A percentile compares a stretch with the other conserved stretches of the same genome.
Evolutionary conservation across 2,113 vertebrate species (phyloP).

Genomic region (Myocastor coypus): DNA sequence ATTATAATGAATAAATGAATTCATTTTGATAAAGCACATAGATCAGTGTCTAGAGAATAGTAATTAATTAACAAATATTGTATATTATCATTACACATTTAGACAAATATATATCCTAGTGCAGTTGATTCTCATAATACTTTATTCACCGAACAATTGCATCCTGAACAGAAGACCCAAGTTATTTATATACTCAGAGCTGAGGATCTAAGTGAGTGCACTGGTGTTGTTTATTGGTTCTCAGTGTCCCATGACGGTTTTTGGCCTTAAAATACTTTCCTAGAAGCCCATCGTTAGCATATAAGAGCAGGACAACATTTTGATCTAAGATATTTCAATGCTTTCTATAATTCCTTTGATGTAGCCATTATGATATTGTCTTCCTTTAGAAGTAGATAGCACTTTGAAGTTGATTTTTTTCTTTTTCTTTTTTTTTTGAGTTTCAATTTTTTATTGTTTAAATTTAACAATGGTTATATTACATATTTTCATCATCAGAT

Average conservation of each 20-base stretch:
- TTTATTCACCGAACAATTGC: not conserved
- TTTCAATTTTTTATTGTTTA: no score
- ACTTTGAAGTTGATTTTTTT: constrained; percentile 2
- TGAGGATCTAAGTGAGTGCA: not conserved
- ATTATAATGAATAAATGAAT: constrained; percentile 27
- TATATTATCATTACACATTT: not conserved
- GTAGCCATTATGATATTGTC: not conserved
- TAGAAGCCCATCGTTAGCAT: not conserved
- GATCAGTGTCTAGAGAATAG: not conserved
- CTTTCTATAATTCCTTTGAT: not conserved
- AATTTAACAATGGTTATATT: no score
- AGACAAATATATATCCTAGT: not conserved
- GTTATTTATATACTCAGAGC: not conserved
- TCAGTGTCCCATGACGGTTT: not conserved
- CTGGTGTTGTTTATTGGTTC: not conserved
- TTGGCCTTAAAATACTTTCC: not conserved
- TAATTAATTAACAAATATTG: constrained; percentile 44
- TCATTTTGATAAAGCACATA: constrained; percentile 16
- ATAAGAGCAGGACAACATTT: not conserved
- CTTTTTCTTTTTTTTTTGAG: no score
- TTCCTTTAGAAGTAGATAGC: not conserved
- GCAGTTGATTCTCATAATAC: not conserved
- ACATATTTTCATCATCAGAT: no score
- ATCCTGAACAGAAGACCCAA: not conserved
- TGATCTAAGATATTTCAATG: not conserved